phyloP scores from a whole-genome alignment of 1,140 invertebrate genomes.

The Bemisia tabaci region DNA sequence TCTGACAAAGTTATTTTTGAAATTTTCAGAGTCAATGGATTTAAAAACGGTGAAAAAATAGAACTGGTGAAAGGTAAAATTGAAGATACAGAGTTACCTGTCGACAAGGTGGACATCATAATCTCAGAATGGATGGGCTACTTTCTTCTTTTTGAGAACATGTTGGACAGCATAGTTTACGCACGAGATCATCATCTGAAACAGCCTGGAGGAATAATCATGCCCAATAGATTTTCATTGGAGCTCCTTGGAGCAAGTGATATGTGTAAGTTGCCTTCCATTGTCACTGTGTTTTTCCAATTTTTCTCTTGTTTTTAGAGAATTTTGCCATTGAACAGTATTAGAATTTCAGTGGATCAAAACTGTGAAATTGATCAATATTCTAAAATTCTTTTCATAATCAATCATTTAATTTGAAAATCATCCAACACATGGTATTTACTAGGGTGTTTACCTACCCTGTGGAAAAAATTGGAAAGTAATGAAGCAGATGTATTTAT shows the following conservation, averaged over 20 bases:
- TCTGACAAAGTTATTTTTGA: too few relatives aligned
- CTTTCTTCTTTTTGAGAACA: conserved; percentile 94
- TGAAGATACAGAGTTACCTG: conserved; percentile 70
- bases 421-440: too few relatives aligned
- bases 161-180: conserved; percentile 83
- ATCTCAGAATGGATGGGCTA: conserved; percentile 99
- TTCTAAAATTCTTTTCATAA: too few relatives aligned
- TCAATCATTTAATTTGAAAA: too few relatives aligned
- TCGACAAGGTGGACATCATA: conserved; percentile 85
- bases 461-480: too few relatives aligned
- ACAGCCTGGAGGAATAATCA: conserved; percentile 51
- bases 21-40: conserved; percentile 49
- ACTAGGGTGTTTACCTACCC: too few relatives aligned
- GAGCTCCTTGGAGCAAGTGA: conserved; percentile 81
- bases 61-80: conserved; percentile 71
- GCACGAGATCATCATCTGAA: conserved; percentile 87
- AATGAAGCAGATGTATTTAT: too few relatives aligned
- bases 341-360: too few relatives aligned
- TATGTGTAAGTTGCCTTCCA: conserved; percentile 57
- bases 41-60: conserved; percentile 48
- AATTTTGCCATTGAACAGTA: conserved; percentile 20
- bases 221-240: conserved; percentile 83
- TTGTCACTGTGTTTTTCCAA: conserved; percentile 17
- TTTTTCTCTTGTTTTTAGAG: conserved; percentile 7
- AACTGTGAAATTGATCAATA: too few relatives aligned